These are phyloP conservation scores for Chaetura pelagica DNA, from an alignment of 2,113 vertebrate species.

Conservation along the genomic window DNA sequence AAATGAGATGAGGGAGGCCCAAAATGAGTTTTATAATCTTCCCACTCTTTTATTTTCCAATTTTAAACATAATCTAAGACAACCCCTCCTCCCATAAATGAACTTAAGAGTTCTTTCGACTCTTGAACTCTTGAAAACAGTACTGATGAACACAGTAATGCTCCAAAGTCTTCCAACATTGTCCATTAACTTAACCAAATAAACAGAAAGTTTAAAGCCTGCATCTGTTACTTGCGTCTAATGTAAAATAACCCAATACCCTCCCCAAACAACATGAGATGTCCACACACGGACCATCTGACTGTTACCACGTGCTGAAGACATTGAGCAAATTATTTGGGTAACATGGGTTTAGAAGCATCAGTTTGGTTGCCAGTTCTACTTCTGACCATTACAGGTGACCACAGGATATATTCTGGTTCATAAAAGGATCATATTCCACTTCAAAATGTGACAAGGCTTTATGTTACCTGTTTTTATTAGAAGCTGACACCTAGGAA, in stretches of 20 bases:
- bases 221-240: neutral
- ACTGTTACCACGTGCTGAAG: neutral
- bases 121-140: neutral
- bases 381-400: neutral
- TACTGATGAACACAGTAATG: neutral
- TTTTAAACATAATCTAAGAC: slow-evolving; percentile 4
- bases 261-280: neutral
- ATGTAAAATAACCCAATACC: neutral
- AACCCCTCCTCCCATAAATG: neutral
- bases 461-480: neutral
- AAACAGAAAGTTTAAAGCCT: neutral
- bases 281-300: neutral
- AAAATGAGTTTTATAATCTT: slow-evolving; percentile 33
- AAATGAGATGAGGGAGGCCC: neutral
- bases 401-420: neutral
- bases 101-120: neutral
- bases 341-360: neutral
- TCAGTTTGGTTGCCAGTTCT: neutral
- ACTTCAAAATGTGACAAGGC: neutral
- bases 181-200: neutral
- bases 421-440: neutral
- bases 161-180: neutral
- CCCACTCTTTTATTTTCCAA: slow-evolving; percentile 42
- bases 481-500: neutral
- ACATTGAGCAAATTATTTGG: neutral